Base-by-base conservation (phyloP, 2,888 invertebrate species). In the Vanessa cardui region DNA sequence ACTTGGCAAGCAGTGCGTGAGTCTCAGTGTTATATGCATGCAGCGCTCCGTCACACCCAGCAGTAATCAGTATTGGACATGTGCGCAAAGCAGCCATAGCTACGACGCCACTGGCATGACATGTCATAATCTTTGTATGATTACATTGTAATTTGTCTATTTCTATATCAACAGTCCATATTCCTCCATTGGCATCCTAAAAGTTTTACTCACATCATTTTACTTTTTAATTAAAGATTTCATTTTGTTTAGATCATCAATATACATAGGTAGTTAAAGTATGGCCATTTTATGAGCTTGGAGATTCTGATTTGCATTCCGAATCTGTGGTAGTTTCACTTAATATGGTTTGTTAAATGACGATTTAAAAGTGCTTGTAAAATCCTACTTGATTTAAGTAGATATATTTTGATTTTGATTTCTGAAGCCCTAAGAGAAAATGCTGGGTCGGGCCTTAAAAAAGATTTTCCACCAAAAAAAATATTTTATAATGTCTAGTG, bases 121-220 rank as follows among this genome's bases (percentile, higher is more conserved):
- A 96, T 0, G 94, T 94, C 74, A 96, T 94, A 60, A 95, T 80
- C 74, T 90, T 90, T 0, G 73, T 81, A 71, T 91, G 85, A 76
- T 87, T 74, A 71, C 90, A 90, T 67, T 90, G 85, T 47, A 89
- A 74, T 73, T 90, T 90, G 68, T 93, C 92, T 49, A 92, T 83
- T 65, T 93, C 93, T n/a, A 89, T 72, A 54, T 92, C 92, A 16
- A 87, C 84, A 2, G 83, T 83, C 92, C 93, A 93, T 58, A 98
- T 93, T 1, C 97, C 97, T 15, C 98, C 98, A 72, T 95, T 96
- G 2, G 96, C 97, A 89, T 98, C 98, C 97, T 97, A 59, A 21
- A 69, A 77, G 16, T 15, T 21, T 26, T 16, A 52, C 16, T 15
- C 15, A 18, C 1, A 47, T 16, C 7, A 47, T 47, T 2, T 47